A percentile compares a stretch with the other conserved stretches of the same genome.
Evolutionary conservation across 1,140 invertebrate genomes (phyloP).

Genomic region (Neelides sp.): DNA sequence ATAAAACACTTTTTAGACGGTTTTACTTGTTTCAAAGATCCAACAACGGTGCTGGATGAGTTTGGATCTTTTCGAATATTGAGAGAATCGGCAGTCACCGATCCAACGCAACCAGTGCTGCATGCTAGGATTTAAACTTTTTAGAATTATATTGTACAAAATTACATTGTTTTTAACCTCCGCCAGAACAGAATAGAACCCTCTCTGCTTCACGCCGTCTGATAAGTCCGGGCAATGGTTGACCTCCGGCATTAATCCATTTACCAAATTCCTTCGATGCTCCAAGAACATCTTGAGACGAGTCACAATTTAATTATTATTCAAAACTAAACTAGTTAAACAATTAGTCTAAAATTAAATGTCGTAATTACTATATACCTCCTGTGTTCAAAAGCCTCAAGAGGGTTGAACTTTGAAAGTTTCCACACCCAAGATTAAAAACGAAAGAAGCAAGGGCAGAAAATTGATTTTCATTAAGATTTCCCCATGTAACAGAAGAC

Average conservation of each 20-base stretch:
- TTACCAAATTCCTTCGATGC: conserved; percentile 17
- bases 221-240: conserved; percentile 20
- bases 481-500: conserved; percentile 8
- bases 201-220: conserved; percentile 20
- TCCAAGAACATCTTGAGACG: too few relatives aligned
- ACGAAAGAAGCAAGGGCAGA: conserved; percentile 25
- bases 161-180: too few relatives aligned
- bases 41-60: conserved; percentile 10
- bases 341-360: too few relatives aligned
- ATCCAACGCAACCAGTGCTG: not conserved
- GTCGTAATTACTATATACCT: too few relatives aligned
- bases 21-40: conserved; percentile 10
- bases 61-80: conserved; percentile 13
- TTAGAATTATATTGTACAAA: too few relatives aligned
- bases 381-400: conserved; percentile 10
- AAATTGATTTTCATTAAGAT: conserved; percentile 23
- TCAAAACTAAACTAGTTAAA: too few relatives aligned
- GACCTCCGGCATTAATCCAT: conserved; percentile 26
- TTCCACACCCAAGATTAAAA: conserved; percentile 27
- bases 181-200: conserved; percentile 18
- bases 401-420: conserved; percentile 18
- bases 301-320: too few relatives aligned
- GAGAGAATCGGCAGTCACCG: conserved; percentile 1
- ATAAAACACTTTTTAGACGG: too few relatives aligned
- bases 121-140: too few relatives aligned